Conservation (phyloP, 2,888 invertebrate species). For the Keiferia lycopersicella region DNA sequence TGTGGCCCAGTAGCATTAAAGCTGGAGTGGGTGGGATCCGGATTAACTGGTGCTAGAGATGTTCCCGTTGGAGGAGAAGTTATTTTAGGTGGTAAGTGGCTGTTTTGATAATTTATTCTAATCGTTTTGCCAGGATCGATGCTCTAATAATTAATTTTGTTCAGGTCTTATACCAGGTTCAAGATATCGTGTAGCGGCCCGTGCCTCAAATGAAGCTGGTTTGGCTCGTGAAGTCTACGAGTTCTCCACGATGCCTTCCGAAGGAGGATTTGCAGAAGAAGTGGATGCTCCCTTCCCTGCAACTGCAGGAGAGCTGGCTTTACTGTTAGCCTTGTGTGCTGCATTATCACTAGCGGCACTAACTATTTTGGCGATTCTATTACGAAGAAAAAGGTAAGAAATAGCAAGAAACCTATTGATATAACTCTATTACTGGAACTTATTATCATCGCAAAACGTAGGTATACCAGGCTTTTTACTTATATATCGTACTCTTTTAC, state of each 20-base stretch:
- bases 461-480: too few species aligned
- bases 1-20: slow-evolving; percentile 91
- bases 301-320: slow-evolving; percentile 69
- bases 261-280: slow-evolving; percentile 76
- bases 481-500: too few species aligned
- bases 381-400: slow-evolving; percentile 75
- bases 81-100: slow-evolving; percentile 64
- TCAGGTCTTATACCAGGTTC: slow-evolving; percentile 79
- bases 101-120: neutral
- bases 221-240: slow-evolving; percentile 82
- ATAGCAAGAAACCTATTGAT: too few species aligned
- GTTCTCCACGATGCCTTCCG: slow-evolving; percentile 79
- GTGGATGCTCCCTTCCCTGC: slow-evolving; percentile 75
- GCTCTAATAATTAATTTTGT: neutral
- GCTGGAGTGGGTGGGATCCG: slow-evolving; percentile 84
- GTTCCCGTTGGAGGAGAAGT: slow-evolving; percentile 74
- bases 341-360: slow-evolving; percentile 79
- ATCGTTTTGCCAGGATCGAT: neutral
- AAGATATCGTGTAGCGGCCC: slow-evolving; percentile 82
- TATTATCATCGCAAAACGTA: too few species aligned
- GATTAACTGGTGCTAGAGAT: slow-evolving; percentile 69
- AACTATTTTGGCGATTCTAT: slow-evolving; percentile 80
- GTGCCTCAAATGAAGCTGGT: slow-evolving; percentile 83
- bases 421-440: too few species aligned
- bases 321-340: slow-evolving; percentile 79